These are phyloP conservation scores for Callithrix jacchus DNA, from an alignment of 2,113 vertebrate species.

Conservation along the genomic window DNA sequence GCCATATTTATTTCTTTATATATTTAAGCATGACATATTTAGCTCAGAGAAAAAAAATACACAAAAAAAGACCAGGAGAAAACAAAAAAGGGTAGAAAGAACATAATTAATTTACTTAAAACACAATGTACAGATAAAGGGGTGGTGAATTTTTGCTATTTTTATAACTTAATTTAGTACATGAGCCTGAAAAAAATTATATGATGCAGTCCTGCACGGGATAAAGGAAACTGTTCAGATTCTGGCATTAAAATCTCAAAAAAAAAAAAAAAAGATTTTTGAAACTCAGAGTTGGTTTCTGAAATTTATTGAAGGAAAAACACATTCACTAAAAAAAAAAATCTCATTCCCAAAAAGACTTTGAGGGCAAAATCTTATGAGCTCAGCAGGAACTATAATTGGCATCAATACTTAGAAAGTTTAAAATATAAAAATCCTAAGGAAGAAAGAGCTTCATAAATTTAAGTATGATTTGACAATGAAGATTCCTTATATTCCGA, in stretches of 20 bases:
- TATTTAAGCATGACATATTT: not conserved
- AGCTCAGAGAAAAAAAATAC: not conserved
- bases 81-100: not conserved
- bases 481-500: not conserved
- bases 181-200: slow-evolving; percentile 27
- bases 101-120: not conserved
- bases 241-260: slow-evolving; percentile 69
- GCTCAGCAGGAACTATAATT: slow-evolving; percentile 70
- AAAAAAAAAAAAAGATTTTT: slow-evolving; percentile 75
- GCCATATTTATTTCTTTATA: not conserved
- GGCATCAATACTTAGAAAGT: slow-evolving; percentile 62
- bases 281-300: slow-evolving; percentile 76
- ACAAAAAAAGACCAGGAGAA: not conserved
- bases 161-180: slow-evolving; percentile 50
- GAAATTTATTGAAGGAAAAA: slow-evolving; percentile 73
- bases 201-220: slow-evolving; percentile 23
- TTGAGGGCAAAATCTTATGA: slow-evolving; percentile 52
- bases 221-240: slow-evolving; percentile 75
- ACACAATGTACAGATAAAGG: not conserved
- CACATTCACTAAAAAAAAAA: slow-evolving; percentile 69
- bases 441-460: slow-evolving; percentile 15
- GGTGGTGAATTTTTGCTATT: not conserved
- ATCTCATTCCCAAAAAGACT: slow-evolving; percentile 70
- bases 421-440: slow-evolving; percentile 31
- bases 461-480: slow-evolving; percentile 40